Evolutionary conservation across 2,888 invertebrate genomes (phyloP), one percentile per base, ranked within the genome.

Genomic region (Idaea dimidiata): DNA sequence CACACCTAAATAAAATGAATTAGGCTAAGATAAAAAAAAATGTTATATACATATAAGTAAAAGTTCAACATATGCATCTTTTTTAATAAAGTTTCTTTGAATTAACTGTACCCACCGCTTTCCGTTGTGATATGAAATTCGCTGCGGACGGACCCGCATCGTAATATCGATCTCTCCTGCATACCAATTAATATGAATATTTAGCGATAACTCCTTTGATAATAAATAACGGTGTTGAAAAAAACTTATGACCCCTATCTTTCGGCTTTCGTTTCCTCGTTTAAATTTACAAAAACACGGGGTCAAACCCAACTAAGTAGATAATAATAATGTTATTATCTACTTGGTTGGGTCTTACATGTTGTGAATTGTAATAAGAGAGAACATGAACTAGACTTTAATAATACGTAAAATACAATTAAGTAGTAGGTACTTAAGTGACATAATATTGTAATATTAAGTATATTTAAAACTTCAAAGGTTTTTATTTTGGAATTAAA

Each of bases 101-200:
- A 17, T 60, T 66, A 68, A 74, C 65, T 61, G 70, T 72, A 69
- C 59, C 31, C 10, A 43, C 14, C 8, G 43, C 14, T 24, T 24
- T 24, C 24, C 43, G 43, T 10, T 43, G 65, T 66, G 69, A 76
- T 76, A 74, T 72, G 59, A 72, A 74, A 75, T 77, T 79, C 65
- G 74, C 72, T 74, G 66, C 58, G 59, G 64, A 73, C 88, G 59
- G 65, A 73, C 88, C 88, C 89, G 88, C 88, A 88, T 87, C 62
- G 68, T 64, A 68, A 66, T 79, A 86, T 87, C 85, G 86, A 86
- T 83, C 83, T 76, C 59, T 66, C 72, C 70, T 70, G 67, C 72
- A 70, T 69, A 63, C 65, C 18, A 63, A 64, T 64, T 66, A 63
- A 61, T 71, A 64, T 62, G 64, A 64, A 62, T 71, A 78, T 79